Evolutionary conservation across 1,140 invertebrate genomes (phyloP).

Genomic region (Pseudomyrmex concolor): DNA sequence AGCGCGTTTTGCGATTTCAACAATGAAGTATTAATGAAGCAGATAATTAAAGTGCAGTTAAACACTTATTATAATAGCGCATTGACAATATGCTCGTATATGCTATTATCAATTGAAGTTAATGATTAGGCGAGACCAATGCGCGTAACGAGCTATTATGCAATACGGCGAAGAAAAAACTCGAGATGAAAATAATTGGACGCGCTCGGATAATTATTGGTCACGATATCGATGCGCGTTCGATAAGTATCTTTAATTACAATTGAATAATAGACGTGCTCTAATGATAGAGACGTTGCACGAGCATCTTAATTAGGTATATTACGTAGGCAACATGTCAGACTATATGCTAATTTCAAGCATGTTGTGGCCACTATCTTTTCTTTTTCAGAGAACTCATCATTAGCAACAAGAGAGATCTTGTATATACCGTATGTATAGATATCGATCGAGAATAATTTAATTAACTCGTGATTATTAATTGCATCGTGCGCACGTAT

Average conservation of each 20-base stretch:
- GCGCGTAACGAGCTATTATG: constrained; percentile 44
- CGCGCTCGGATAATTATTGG: constrained; percentile 53
- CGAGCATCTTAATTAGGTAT: constrained; percentile 53
- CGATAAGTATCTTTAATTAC: constrained; percentile 59
- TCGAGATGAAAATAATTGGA: constrained; percentile 49
- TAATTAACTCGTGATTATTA: constrained; percentile 25
- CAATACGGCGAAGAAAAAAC: constrained; percentile 37
- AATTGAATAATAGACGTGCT: constrained; percentile 44
- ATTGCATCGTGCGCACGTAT: neutral
- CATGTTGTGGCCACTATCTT: constrained; percentile 16
- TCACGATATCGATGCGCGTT: constrained; percentile 44
- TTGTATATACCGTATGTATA: neutral
- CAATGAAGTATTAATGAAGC: constrained; percentile 32
- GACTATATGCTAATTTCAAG: constrained; percentile 42
- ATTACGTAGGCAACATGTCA: constrained; percentile 49
- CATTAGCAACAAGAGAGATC: constrained; percentile 38
- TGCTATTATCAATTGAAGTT: constrained; percentile 49
- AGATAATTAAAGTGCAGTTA: constrained; percentile 46
- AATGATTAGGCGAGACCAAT: constrained; percentile 47
- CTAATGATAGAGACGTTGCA: constrained; percentile 49
- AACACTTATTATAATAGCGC: constrained; percentile 39
- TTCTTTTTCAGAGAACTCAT: constrained; percentile 31
- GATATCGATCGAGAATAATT: constrained; percentile 32
- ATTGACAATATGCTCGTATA: constrained; percentile 19
- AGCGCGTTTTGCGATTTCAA: constrained; percentile 29